Evolutionary conservation across 2,888 invertebrate species (phyloP).

Genomic region (Formica aserva): DNA sequence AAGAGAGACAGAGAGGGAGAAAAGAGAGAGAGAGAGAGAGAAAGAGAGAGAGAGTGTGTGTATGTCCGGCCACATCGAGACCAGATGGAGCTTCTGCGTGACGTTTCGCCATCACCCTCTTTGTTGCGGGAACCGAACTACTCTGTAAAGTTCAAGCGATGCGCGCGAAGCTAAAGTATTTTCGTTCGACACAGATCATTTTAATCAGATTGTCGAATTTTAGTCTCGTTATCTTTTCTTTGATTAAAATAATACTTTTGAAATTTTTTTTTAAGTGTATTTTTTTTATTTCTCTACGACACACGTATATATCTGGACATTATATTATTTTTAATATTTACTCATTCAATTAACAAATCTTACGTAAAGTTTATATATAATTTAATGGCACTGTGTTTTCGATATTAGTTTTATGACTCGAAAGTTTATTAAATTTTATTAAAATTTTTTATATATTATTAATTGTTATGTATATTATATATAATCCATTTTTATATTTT

Average conservation of each 20-base stretch:
- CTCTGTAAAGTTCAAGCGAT: slow-evolving; percentile 13
- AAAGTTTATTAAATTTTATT: background rate
- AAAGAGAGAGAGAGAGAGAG: too few relatives aligned
- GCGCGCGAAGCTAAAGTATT: slow-evolving; percentile 1
- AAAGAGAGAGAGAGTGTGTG: background rate
- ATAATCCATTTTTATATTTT: background rate
- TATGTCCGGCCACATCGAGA: background rate
- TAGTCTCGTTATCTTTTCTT: background rate
- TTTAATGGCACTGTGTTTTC: background rate
- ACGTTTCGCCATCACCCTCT: slow-evolving; percentile 40
- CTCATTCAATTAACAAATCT: background rate
- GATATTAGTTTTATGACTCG: background rate
- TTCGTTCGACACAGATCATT: background rate
- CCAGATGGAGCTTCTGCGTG: slow-evolving; percentile 45
- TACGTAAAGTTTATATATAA: too few relatives aligned
- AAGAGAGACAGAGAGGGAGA: background rate
- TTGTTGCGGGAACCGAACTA: slow-evolving; percentile 26
- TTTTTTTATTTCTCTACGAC: background rate
- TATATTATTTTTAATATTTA: background rate
- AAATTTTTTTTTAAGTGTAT: background rate
- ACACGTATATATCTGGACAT: background rate
- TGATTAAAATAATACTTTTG: background rate
- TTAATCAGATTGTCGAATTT: background rate
- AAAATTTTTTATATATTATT: background rate
- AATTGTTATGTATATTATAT: background rate